phyloP scores from a whole-genome alignment of 2,113 vertebrate genomes.

The Ascaphus truei region DNA sequence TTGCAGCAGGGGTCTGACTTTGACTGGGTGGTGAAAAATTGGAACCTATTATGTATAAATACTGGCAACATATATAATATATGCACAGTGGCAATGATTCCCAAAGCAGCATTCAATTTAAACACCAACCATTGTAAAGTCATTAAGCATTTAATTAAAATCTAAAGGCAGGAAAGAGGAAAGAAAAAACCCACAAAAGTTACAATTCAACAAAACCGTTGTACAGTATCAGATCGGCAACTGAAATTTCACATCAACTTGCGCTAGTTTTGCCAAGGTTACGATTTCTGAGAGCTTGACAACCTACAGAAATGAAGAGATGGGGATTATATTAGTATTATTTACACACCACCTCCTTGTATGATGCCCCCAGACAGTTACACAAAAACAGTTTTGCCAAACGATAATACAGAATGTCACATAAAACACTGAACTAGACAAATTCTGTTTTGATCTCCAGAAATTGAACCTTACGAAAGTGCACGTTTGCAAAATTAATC shows the following conservation, averaged over 20 bases:
- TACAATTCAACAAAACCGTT: constrained; percentile 27
- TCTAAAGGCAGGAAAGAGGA: constrained; percentile 40
- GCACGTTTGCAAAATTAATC: too few species aligned
- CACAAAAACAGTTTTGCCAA: too few species aligned
- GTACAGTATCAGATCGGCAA: constrained; percentile 70
- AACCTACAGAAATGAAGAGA: constrained; percentile 72
- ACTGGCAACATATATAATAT: not conserved
- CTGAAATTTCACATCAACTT: constrained; percentile 96
- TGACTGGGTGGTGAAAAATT: too few species aligned
- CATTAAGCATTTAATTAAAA: constrained; percentile 44
- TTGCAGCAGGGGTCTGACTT: too few species aligned
- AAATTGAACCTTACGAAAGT: too few species aligned
- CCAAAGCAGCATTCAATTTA: constrained; percentile 36
- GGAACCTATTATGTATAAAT: not conserved
- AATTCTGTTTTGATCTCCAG: too few species aligned
- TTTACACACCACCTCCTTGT: too few species aligned
- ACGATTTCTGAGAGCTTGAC: constrained; percentile 97
- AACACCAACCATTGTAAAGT: constrained; percentile 47
- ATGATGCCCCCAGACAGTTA: too few species aligned
- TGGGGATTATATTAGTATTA: too few species aligned
- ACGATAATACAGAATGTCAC: too few species aligned
- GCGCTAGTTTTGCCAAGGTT: constrained; percentile 87
- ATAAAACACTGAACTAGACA: too few species aligned
- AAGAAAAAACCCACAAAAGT: constrained; percentile 50
- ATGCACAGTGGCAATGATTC: not conserved